Base-by-base conservation (phyloP, 2,113 vertebrate species). In the Nothocercus nigrocapillus region DNA sequence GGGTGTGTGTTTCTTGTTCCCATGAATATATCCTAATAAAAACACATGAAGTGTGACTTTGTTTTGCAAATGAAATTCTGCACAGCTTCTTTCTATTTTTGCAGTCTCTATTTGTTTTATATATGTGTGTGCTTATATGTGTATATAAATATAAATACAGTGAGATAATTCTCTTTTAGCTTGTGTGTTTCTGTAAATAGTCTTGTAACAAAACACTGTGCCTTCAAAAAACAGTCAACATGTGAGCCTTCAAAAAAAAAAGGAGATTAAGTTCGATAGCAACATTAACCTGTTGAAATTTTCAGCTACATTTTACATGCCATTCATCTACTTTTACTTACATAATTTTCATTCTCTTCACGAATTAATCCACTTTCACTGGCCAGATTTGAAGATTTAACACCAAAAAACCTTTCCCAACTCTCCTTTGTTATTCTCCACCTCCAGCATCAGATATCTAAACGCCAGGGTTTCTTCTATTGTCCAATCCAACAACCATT, bases 61-160 rank as follows among this genome's bases (percentile, higher is more conserved):
- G 18, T 53, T 91, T 88, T 80, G 70, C 78, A 95, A 94, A 95
- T 89, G 28, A 84, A 89, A 75, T 89, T 87, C 62, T 32, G 61
- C 53, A 58, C 47, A 89, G 72, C 25, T 85, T n/a, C 67, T 91
- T 79, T 79, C 62, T 11, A 66, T 69, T 85, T 87, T 64, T 62
- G 54, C 21, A 66, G 66, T 54, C n/a, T 62, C 30, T 28, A 81
- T 64, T 0, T 1, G 36, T 90, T 82, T 88, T 89, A 47, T 54
- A 9, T 56, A 27, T 51, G 28, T 27, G 13, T 40, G 22, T 83
- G 62, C 79, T 68, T 88, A 73, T 9, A 24, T 13, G 8, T 58
- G 15, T 30, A 62, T 80, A 89, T 70, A 40, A 49, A 62, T 80
- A 88, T 70, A 36, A 44, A 69, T 24, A 73, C 25, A 70, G 22